Evolutionary conservation across 2,797 vertebrate genomes (phyloP).

Genomic region (Peromyscus eremicus): DNA sequence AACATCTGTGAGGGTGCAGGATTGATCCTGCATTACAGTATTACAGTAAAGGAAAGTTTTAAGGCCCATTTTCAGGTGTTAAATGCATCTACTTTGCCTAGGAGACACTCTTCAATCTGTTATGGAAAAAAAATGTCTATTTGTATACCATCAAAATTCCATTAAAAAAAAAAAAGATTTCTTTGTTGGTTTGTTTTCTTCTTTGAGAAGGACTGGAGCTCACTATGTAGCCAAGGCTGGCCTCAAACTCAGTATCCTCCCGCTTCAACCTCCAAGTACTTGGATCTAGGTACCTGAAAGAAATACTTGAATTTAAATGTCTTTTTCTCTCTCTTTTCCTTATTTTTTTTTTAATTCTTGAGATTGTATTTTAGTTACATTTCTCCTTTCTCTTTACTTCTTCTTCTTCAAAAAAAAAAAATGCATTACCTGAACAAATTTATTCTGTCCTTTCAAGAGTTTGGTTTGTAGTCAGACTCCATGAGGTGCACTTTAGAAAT

Average conservation of each 20-base stretch:
- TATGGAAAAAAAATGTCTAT: background rate
- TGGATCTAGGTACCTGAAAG: background rate
- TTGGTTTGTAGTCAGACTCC: background rate
- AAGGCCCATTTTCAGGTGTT: background rate
- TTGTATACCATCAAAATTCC: constrained; percentile 5
- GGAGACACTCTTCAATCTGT: background rate
- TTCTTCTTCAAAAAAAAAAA: background rate
- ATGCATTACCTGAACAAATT: background rate
- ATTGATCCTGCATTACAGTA: background rate
- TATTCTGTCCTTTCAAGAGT: background rate
- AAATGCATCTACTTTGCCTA: background rate
- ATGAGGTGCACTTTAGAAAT: background rate
- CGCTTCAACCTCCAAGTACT: background rate
- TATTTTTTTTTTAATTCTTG: background rate
- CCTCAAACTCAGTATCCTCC: background rate
- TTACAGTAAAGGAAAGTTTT: constrained; percentile 1
- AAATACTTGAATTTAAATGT: background rate
- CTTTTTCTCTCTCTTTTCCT: background rate
- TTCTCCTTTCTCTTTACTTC: background rate
- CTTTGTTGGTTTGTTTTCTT: background rate
- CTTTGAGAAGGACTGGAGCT: background rate
- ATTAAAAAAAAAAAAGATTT: background rate
- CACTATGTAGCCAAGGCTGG: background rate
- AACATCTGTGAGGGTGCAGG: background rate
- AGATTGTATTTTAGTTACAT: background rate